Base-by-base conservation (phyloP, 2,113 vertebrate genomes). In the Propithecus coquereli region DNA sequence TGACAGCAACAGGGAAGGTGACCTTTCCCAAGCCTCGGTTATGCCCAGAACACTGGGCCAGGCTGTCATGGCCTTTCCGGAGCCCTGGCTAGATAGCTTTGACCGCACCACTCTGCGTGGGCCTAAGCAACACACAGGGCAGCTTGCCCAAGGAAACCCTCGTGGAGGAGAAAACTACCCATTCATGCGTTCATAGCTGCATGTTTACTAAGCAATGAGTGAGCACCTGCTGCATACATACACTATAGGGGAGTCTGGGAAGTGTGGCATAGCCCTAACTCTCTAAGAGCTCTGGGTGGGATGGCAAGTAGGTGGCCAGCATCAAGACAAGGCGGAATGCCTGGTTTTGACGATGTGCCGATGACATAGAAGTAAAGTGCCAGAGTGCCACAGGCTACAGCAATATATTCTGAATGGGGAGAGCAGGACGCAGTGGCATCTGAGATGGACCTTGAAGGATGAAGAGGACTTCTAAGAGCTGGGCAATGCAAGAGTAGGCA, bases 1-100 rank as follows among this genome's bases (percentile, higher is more conserved):
- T 95, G 25, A 95, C 97, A 96, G 94, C 61, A 96, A 97, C 87
- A 95, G 30, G 95, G n/a, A 93, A 96, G 87, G 94, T 97, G 98
- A 98, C 98, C 98, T 98, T 98, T 98, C 22, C 47, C 11, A 61
- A 90, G 92, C 80, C 95, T 50, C 0, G 0, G 87, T 86, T 65
- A 95, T 25, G 54, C 65, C 80, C 37, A 34, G 88, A 94, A 43
- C 23, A 34, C 27, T 0, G 52, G 70, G 83, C 85, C 20, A 30
- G 47, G 20, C 9, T 73, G 40, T 74, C 84, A 66, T 0, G 2
- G 70, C 34, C 66, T 83, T 95, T 30, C 87, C 30, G 86, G 82
- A 91, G 34, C 40, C 79, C 25, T 20, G 83, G 74, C 43, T 37
- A 45, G 17, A 45, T 13, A 84, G 59, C 27, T 83, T 47, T 79